Base-by-base conservation (phyloP, 35 echinoderm and acorn worm species). In the Heliocidaris tuberculata region DNA sequence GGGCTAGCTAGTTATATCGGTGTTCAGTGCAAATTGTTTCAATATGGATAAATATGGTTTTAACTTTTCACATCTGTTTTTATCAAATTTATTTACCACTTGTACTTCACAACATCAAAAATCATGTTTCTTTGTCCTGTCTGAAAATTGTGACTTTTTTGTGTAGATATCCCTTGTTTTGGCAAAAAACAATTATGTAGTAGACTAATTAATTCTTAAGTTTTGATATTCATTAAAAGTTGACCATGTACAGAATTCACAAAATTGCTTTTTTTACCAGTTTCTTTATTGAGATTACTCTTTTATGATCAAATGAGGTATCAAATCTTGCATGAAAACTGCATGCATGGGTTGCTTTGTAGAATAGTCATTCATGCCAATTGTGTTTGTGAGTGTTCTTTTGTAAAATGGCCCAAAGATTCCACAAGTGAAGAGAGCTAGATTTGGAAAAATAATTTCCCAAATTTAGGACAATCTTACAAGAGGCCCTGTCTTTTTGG, bases 171-270 rank as follows among this genome's bases (percentile, higher is more conserved):
- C 91, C 91, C 91, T 27, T 93, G 48, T 52, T 93, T 49, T 93
- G 31, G 91, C 16, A 16, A 89, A 48, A 89, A 48, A n/a, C 21
- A 78, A 78, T 78, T 29, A 78, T 89, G 87, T 89, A 15, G 87
- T 89, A 93, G 91, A 19, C 48, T 27, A 59, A 30, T 13, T 30
- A 30, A 93, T 21, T 59, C 31, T 59, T 93, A 52, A 59, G 47
- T 93, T 93, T 93, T 93, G 91, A 93, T 93, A 93, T 93, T 93
- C 91, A 93, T 93, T 93, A 93, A 91, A 93, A 52, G 91, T 93
- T 93, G 50, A 93, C 91, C 50, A 54, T 93, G 91, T 93, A 93
- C 91, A 93, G 50, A 93, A 93, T 59, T 93, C 15, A 93, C 87
- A 12, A 89, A 89, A 89, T 47, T 89, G 87, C 13, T 89, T 48